Evolutionary conservation across 2,113 vertebrate genomes (phyloP).

Genomic region (Nothocercus julius): DNA sequence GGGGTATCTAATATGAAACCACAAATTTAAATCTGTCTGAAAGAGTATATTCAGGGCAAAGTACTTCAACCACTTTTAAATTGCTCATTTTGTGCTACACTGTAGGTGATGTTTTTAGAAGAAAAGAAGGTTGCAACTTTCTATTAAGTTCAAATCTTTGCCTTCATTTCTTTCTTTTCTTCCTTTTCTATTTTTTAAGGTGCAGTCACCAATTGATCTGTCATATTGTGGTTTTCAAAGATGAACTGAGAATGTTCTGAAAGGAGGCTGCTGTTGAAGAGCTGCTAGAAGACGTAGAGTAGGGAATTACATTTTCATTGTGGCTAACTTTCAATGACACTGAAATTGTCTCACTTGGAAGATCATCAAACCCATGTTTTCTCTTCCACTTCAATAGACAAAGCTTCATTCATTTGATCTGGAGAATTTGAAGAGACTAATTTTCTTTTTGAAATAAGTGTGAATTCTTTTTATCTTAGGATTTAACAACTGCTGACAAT

Average conservation of each 20-base stretch:
- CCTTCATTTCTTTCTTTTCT: slow-evolving; percentile 8
- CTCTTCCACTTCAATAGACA: slow-evolving; percentile 53
- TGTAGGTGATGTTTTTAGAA: slow-evolving; percentile 46
- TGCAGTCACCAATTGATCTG: slow-evolving; percentile 37
- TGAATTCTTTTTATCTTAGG: slow-evolving; percentile 59
- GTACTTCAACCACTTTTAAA: slow-evolving; percentile 55
- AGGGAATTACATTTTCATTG: slow-evolving; percentile 66
- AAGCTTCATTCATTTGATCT: slow-evolving; percentile 49
- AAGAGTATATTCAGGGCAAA: slow-evolving; percentile 31
- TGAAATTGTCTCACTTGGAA: slow-evolving; percentile 54
- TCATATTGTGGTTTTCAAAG: slow-evolving; percentile 52
- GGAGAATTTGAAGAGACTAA: slow-evolving; percentile 54
- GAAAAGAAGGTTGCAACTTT: slow-evolving; percentile 53
- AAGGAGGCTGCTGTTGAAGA: slow-evolving; percentile 39
- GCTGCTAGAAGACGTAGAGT: slow-evolving; percentile 22
- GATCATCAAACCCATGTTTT: slow-evolving; percentile 47
- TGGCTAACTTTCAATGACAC: slow-evolving; percentile 49
- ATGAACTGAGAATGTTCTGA: slow-evolving; percentile 50
- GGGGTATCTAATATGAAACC: slow-evolving; percentile 20
- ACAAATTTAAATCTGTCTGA: slow-evolving; percentile 54
- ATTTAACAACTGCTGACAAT: slow-evolving; percentile 50
- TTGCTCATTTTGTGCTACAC: slow-evolving; percentile 60
- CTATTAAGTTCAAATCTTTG: slow-evolving; percentile 43
- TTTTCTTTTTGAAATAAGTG: slow-evolving; percentile 66
- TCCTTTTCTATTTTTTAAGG: not conserved